Evolutionary conservation across 2,888 invertebrate genomes (phyloP).

Genomic region (Philereme transversata): DNA sequence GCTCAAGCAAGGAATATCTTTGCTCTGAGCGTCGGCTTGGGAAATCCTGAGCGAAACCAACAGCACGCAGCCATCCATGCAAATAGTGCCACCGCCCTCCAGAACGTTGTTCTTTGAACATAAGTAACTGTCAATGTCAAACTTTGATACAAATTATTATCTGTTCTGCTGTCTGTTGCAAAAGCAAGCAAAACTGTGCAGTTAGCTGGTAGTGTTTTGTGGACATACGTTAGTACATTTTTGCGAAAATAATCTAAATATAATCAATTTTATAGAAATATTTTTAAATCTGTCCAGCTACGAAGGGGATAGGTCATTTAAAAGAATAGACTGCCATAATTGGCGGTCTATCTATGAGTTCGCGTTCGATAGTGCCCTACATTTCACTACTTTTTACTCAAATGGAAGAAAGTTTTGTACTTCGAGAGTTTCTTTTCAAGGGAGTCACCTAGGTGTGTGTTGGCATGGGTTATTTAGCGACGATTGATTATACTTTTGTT

Average conservation of each 20-base stretch:
- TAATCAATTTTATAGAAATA: not conserved
- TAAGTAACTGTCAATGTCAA: not conserved
- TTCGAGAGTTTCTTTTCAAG: conserved; percentile 61
- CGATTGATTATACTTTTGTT: conserved; percentile 45
- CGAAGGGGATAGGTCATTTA: not conserved
- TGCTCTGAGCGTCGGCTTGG: no score
- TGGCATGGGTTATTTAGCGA: conserved; percentile 60
- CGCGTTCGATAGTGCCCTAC: conserved; percentile 65
- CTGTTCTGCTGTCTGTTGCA: not conserved
- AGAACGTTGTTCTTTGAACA: no score
- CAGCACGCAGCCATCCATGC: no score
- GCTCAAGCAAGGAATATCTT: no score
- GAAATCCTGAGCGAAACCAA: no score
- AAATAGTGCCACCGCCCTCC: no score
- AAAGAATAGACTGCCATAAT: not conserved
- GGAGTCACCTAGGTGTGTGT: conserved; percentile 62
- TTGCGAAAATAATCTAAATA: not conserved
- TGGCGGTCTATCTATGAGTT: conserved; percentile 41
- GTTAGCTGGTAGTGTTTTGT: conserved; percentile 28
- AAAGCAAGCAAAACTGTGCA: not conserved
- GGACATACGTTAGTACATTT: conserved; percentile 25
- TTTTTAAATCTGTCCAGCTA: not conserved
- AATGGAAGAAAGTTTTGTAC: conserved; percentile 78
- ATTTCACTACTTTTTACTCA: conserved; percentile 69
- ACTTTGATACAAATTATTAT: not conserved